Base-by-base conservation (phyloP, 2,888 invertebrate species). In the Stenodera caucasica region DNA sequence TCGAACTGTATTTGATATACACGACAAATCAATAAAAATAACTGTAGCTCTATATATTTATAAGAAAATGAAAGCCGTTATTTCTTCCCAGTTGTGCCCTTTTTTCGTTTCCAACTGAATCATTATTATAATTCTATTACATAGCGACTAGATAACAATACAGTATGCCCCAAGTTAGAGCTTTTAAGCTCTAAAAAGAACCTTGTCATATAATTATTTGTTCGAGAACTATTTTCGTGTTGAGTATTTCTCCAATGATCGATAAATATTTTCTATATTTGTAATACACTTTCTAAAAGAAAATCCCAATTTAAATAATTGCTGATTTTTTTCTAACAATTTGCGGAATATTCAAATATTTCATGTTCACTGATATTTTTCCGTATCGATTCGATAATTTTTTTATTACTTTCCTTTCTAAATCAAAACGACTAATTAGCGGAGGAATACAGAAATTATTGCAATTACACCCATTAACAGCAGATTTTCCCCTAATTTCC, bases 231-330 rank as follows among this genome's bases (percentile, higher is more conserved):
- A 2, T 40, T 37, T 45, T 21, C 11, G 18, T 45, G 18, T 18
- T 12, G 11, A 18, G 4, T 12, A 4, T 11, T 5, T 45, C 21
- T 21, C 21, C 26, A 45, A 21, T 45, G 6, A 37, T 2, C 8
- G 7, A 4, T 14, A 35, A 40, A n/a, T 26, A 26, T 26, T 26
- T 26, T 6, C 26, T 11, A 18, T 11, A 21, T 45, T 45, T 21
- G 45, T 21, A 45, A 21, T 45, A 21, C 21, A 45, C 45, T 45
- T 45, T 45, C 45, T 45, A 45, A 45, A 45, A 2, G 45, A 45
- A 45, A 45, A 45, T 12, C 11, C 21, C 45, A 21, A 45, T 45
- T 45, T 45, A 45, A 11, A 45, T 45, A 45, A 45, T 45, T 45
- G 40, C 9, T 40, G 40, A 18, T 40, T 40, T 35, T 26, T 26